Evolutionary conservation across 2,113 vertebrate genomes (phyloP).

Genomic region (Callipepla squamata): DNA sequence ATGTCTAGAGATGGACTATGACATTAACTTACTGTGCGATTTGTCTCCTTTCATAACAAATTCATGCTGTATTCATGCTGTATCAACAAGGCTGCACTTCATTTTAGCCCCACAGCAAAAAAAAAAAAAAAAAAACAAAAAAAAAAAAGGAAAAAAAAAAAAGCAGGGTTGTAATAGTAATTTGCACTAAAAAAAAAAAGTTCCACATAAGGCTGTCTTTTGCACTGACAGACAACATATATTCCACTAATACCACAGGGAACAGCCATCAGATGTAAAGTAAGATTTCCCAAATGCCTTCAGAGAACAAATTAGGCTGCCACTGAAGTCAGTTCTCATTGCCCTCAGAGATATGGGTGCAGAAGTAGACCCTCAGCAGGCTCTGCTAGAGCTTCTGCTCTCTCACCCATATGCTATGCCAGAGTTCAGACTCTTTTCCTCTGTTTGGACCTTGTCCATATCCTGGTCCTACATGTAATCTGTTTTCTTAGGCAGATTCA

Average conservation of each 20-base stretch:
- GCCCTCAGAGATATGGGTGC: neutral
- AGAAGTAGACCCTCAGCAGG: neutral
- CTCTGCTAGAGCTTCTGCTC: neutral
- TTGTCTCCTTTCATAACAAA: neutral
- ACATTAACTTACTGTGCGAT: slow-evolving; percentile 10
- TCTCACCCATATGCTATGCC: neutral
- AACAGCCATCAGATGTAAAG: neutral
- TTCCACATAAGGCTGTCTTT: neutral
- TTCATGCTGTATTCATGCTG: neutral
- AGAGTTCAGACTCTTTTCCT: neutral
- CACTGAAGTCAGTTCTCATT: neutral
- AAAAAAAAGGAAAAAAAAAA: neutral
- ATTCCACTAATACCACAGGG: neutral
- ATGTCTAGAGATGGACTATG: neutral
- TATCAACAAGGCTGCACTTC: neutral
- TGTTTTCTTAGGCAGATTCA: slow-evolving; percentile 5
- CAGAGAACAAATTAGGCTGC: neutral
- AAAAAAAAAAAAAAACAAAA: neutral
- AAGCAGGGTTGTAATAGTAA: neutral
- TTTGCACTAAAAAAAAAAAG: neutral
- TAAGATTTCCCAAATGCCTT: slow-evolving; percentile 16
- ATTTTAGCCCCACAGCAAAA: neutral
- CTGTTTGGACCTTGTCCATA: neutral
- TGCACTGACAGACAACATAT: neutral
- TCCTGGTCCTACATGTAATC: neutral